Base-by-base conservation (phyloP, 1,140 invertebrate species). In the Heliconius hermathena region DNA sequence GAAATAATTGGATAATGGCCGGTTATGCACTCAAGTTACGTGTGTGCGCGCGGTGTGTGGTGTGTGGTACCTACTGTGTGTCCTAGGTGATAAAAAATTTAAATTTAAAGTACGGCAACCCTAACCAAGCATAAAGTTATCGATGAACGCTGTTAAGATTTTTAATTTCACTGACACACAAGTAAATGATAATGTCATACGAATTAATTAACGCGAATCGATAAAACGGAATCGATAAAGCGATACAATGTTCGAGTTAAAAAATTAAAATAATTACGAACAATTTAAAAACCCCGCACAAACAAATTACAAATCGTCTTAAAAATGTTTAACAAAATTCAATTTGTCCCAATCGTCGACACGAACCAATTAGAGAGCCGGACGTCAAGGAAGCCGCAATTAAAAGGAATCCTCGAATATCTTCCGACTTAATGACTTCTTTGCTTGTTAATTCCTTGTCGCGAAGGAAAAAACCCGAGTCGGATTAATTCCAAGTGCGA, bases 401-500 rank as follows among this genome's bases (percentile, higher is more conserved):
- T 94, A 94, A 93, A 94, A 91, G 84, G 84, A 91, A 93, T 91
- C 88, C 92, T 91, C 91, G 86, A 90, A 93, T 92, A 92, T 93
- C 92, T 93, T 94, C 91, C 90, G 88, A 92, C 90, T 92, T 93
- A 93, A 94, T 94, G 92, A 93, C 91, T 93, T 94, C 93, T 94
- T 94, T 91, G 88, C 93, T 94, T 92, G 92, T 94, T 94, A 94
- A 94, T 94, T 93, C 91, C 89, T 93, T 93, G 92, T 93, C 93
- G 90, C 91, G 89, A 92, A 93, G 88, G 89, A 94, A 93, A 93
- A 92, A 91, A 91, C 38, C 87, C 83, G 86, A 92, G 90, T 89
- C 88, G 89, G 92, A 94, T 93, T 94, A 94, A 94, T 94, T 93
- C 91, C 92, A 92, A 94, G 92, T 94, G 93, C 89, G 88, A 93